Evolutionary conservation across 2,888 invertebrate genomes (phyloP).

Genomic region (Calephelis perditalis): DNA sequence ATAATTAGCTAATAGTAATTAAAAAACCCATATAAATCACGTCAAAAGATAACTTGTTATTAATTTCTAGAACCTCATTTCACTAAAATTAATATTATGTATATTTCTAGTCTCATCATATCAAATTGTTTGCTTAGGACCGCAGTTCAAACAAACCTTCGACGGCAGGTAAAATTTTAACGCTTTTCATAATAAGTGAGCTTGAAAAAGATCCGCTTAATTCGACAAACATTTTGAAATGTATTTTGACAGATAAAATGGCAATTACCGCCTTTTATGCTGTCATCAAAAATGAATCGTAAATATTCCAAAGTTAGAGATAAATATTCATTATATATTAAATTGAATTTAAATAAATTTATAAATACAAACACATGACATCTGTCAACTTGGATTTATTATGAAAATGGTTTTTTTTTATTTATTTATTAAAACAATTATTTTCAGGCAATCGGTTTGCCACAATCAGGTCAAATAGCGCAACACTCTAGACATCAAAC

Average conservation of each 20-base stretch:
- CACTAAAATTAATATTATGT: constrained; percentile 7
- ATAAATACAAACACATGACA: no score
- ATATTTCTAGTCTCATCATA: constrained; percentile 60
- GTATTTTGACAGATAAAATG: constrained; percentile 1
- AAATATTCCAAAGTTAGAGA: not conserved
- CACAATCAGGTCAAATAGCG: no score
- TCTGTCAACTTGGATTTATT: no score
- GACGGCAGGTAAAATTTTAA: constrained; percentile 23
- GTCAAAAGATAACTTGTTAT: not conserved
- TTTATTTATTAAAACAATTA: no score
- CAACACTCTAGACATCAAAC: no score
- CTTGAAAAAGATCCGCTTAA: not conserved
- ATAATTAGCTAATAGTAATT: no score
- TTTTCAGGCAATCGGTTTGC: no score
- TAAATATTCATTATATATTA: not conserved
- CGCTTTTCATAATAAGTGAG: constrained; percentile 10
- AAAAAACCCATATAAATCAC: not conserved
- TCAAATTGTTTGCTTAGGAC: constrained; percentile 71
- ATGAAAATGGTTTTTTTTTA: no score
- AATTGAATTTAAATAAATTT: no score
- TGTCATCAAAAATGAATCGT: not conserved
- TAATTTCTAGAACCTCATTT: constrained; percentile 5
- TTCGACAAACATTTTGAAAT: constrained; percentile 5
- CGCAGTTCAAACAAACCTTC: constrained; percentile 61
- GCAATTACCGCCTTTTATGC: not conserved